Conservation (phyloP, 2,888 invertebrate species). For the Frankliniella intonsa region DNA sequence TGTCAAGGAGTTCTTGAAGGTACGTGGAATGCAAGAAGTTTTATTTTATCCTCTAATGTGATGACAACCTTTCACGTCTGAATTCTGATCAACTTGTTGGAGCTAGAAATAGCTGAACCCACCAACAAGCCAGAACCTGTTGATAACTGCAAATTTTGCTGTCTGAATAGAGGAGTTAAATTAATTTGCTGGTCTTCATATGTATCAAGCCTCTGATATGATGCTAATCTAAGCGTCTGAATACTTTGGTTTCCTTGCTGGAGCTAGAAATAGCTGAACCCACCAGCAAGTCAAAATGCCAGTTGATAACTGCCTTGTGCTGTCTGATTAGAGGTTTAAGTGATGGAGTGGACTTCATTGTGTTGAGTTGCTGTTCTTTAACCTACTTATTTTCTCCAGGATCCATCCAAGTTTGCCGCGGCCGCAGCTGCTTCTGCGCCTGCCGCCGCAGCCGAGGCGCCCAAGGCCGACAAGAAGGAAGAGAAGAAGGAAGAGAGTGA, state of each 20-base stretch:
- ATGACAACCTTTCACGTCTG: slow-evolving; percentile 43
- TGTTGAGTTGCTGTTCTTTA: slow-evolving; percentile 21
- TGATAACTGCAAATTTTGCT: slow-evolving; percentile 19
- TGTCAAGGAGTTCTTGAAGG: slow-evolving; percentile 88
- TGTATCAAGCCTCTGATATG: slow-evolving; percentile 35
- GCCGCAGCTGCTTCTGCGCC: slow-evolving; percentile 59
- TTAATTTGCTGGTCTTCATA: neutral
- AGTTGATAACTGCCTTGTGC: slow-evolving; percentile 8
- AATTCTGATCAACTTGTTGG: slow-evolving; percentile 39
- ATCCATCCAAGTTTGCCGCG: slow-evolving; percentile 90
- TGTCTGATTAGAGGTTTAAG: slow-evolving; percentile 24
- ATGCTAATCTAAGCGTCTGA: slow-evolving; percentile 43
- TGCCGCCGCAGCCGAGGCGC: slow-evolving; percentile 58
- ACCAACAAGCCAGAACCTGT: slow-evolving; percentile 40
- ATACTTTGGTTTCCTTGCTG: slow-evolving; percentile 39
- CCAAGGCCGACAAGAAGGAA: slow-evolving; percentile 64
- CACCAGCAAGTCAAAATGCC: slow-evolving; percentile 41
- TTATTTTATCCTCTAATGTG: slow-evolving; percentile 36
- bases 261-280: slow-evolving; percentile 50
- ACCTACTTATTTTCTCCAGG: slow-evolving; percentile 53
- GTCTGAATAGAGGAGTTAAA: slow-evolving; percentile 21
- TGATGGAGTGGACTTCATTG: neutral
- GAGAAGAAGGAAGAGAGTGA: slow-evolving; percentile 79
- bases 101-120: slow-evolving; percentile 51
- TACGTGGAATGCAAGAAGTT: slow-evolving; percentile 41